Conservation (phyloP, 2,113 vertebrate species). For the Pedetes capensis region DNA sequence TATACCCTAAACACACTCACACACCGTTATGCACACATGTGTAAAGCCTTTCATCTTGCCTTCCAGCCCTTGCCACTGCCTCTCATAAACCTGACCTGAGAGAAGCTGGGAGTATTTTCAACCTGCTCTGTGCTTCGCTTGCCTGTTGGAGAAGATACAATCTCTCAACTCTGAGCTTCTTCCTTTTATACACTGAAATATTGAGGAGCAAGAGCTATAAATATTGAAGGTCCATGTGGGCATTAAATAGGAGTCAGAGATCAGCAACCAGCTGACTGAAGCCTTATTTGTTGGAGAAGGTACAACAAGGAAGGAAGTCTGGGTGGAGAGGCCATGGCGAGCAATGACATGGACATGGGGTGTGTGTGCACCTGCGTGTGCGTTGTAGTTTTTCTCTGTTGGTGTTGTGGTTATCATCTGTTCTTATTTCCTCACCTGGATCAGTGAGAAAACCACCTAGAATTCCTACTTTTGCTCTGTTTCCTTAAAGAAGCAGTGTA, state of each 20-base stretch:
- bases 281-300: not conserved
- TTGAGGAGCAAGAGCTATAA: not conserved
- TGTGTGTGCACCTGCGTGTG: not conserved
- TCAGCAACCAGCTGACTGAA: not conserved
- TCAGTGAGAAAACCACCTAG: not conserved
- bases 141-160: not conserved
- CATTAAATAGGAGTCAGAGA: constrained; percentile 16
- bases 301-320: not conserved
- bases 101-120: not conserved
- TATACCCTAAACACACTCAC: not conserved
- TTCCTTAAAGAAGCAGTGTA: not conserved
- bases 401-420: not conserved
- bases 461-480: not conserved
- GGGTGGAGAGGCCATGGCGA: not conserved
- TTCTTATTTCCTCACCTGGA: not conserved
- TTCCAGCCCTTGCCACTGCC: not conserved
- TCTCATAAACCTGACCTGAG: not conserved
- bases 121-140: not conserved
- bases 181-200: not conserved
- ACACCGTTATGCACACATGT: not conserved
- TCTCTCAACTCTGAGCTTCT: not conserved
- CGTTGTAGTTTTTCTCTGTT: no score
- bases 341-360: not conserved
- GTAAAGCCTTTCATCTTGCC: not conserved
- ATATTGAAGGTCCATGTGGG: not conserved